Percentiles rank a stretch among this genome's conserved stretches.
phyloP scores from a whole-genome alignment of 2,888 invertebrate genomes.

The Dromius quadrimaculatus region DNA sequence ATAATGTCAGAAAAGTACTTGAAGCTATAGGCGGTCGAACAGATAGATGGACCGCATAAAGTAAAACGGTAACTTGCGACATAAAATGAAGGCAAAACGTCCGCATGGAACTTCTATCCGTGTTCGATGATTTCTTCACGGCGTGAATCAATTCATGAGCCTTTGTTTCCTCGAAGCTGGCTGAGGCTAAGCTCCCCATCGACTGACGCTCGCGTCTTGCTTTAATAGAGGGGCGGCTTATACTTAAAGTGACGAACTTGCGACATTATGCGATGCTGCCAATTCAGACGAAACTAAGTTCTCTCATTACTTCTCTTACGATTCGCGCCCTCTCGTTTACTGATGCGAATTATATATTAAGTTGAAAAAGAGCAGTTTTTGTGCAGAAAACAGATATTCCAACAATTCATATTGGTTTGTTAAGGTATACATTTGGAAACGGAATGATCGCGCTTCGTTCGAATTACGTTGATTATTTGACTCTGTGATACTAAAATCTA shows the following conservation, averaged over 20 bases:
- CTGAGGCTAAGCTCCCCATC: neutral
- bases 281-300: slow-evolving; percentile 7
- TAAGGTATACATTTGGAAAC: slow-evolving; percentile 17
- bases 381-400: slow-evolving; percentile 11
- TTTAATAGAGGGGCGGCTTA: slow-evolving; percentile 37
- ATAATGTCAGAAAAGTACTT: slow-evolving; percentile 44
- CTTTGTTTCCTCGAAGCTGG: slow-evolving; percentile 32
- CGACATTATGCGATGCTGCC: slow-evolving; percentile 6
- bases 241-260: slow-evolving; percentile 38
- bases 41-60: slow-evolving; percentile 49
- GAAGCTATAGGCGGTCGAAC: slow-evolving; percentile 45
- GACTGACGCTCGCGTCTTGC: slow-evolving; percentile 14
- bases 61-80: slow-evolving; percentile 48
- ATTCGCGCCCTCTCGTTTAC: too few relatives aligned
- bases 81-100: slow-evolving; percentile 49
- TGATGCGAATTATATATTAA: slow-evolving; percentile 15
- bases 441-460: slow-evolving; percentile 23
- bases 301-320: too few relatives aligned
- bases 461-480: slow-evolving; percentile 8
- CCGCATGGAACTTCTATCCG: slow-evolving; percentile 36
- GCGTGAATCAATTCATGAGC: slow-evolving; percentile 43
- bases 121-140: slow-evolving; percentile 40
- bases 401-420: slow-evolving; percentile 22
- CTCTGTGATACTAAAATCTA: neutral
- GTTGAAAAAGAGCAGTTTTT: slow-evolving; percentile 28